Evolutionary conservation across 2,113 vertebrate genomes (phyloP).

Genomic region (Numida meleagris): DNA sequence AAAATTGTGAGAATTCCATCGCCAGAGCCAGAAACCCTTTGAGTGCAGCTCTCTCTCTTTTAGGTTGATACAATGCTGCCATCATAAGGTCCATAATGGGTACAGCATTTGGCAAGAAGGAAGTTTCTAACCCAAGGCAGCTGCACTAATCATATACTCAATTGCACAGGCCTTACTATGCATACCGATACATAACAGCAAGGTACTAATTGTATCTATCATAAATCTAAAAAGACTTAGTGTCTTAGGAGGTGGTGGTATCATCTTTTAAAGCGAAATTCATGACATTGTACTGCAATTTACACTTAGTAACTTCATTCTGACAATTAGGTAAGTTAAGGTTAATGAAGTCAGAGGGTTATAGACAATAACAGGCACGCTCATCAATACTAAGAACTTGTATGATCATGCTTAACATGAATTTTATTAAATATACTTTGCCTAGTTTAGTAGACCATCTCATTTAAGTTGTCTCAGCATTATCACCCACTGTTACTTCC

Average conservation of each 20-base stretch:
- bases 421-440: neutral
- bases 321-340: neutral
- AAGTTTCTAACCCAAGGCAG: neutral
- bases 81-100: constrained; percentile 23
- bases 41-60: neutral
- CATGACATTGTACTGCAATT: neutral
- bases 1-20: neutral
- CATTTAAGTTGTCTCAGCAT: neutral
- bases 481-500: neutral
- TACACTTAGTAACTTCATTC: neutral
- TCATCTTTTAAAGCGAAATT: neutral
- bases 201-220: accelerated
- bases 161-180: accelerated
- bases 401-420: neutral
- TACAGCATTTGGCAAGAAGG: accelerated
- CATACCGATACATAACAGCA: neutral
- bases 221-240: neutral
- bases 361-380: neutral
- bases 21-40: neutral
- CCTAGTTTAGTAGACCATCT: neutral
- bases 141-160: neutral
- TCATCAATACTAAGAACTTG: neutral
- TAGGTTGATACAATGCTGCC: constrained; percentile 72
- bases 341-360: neutral
- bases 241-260: neutral